phyloP scores from a whole-genome alignment of 1,140 invertebrate genomes.

The Drosophila albomicans region DNA sequence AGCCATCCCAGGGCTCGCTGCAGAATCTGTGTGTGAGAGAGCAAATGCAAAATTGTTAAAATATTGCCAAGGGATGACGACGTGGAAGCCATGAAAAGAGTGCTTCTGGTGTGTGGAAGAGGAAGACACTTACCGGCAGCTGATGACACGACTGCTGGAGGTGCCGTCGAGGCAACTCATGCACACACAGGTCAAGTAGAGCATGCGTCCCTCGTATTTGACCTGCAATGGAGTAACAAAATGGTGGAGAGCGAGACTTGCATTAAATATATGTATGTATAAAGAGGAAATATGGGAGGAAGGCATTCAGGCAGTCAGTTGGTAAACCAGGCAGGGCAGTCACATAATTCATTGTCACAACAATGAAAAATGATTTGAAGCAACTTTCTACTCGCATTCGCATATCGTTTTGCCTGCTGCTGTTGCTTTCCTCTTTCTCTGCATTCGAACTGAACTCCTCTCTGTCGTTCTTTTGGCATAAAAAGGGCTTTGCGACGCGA shows the following conservation, averaged over 20 bases:
- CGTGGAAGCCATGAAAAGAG: background rate
- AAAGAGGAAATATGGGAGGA: background rate
- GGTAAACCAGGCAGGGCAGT: constrained; percentile 19
- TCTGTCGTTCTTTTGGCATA: constrained; percentile 2
- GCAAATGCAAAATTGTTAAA: constrained; percentile 10
- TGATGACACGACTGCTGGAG: constrained; percentile 89
- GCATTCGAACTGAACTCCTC: background rate
- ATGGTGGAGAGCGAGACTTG: background rate
- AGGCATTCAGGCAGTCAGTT: background rate
- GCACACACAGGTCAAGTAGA: constrained; percentile 96
- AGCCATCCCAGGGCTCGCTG: constrained; percentile 95
- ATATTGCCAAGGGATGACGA: background rate
- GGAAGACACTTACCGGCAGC: constrained; percentile 86
- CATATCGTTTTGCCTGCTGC: background rate
- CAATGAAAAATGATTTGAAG: constrained; percentile 77
- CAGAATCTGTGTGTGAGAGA: constrained; percentile 87
- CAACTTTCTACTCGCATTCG: constrained; percentile 43
- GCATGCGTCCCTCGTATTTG: constrained; percentile 93
- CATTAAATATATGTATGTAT: constrained; percentile 16
- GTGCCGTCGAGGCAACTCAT: constrained; percentile 95
- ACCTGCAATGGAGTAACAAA: constrained; percentile 87
- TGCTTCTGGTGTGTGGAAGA: background rate
- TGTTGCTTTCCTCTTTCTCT: background rate
- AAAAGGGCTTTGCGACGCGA: constrained; percentile 61
- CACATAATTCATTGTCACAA: constrained; percentile 54